Evolutionary conservation across 2,113 vertebrate species (phyloP).

Genomic region (Holacanthus passer): DNA sequence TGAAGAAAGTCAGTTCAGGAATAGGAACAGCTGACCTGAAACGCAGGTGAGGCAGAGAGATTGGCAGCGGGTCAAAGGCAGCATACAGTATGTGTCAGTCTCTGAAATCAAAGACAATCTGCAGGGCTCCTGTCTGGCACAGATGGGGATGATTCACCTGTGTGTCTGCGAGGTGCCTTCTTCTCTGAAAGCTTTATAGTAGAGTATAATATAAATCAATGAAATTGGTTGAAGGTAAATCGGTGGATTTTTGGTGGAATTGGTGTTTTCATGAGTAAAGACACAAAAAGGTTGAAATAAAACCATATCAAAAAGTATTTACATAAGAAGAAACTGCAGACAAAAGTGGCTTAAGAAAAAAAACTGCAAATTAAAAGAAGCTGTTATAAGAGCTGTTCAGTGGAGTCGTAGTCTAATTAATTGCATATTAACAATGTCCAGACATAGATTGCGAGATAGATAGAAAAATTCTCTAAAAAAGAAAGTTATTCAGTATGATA

Average conservation of each 20-base stretch:
- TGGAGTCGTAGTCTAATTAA: neutral
- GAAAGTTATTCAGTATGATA: neutral
- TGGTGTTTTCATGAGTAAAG: neutral
- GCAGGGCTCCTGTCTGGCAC: neutral
- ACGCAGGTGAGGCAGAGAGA: conserved; percentile 30
- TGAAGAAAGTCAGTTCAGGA: conserved; percentile 3
- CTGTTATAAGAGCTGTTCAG: neutral
- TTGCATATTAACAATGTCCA: neutral
- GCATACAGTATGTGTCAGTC: conserved; percentile 1
- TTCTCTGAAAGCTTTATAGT: neutral
- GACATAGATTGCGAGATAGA: neutral
- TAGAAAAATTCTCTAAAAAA: neutral
- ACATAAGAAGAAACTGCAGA: neutral
- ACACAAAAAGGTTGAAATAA: neutral
- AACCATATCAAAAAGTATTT: too few species aligned
- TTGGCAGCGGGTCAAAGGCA: conserved; percentile 25
- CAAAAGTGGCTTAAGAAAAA: neutral
- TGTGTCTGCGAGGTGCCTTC: neutral
- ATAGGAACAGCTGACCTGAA: conserved; percentile 24
- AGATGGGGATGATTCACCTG: neutral
- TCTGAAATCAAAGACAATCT: conserved; percentile 23
- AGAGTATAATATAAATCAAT: neutral
- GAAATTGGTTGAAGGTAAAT: neutral
- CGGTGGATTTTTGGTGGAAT: neutral
- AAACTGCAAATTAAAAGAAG: neutral